Evolutionary conservation across 2,797 vertebrate genomes (phyloP), one percentile per base, ranked within the genome.

Genomic region (Pachyuromys duprasi): DNA sequence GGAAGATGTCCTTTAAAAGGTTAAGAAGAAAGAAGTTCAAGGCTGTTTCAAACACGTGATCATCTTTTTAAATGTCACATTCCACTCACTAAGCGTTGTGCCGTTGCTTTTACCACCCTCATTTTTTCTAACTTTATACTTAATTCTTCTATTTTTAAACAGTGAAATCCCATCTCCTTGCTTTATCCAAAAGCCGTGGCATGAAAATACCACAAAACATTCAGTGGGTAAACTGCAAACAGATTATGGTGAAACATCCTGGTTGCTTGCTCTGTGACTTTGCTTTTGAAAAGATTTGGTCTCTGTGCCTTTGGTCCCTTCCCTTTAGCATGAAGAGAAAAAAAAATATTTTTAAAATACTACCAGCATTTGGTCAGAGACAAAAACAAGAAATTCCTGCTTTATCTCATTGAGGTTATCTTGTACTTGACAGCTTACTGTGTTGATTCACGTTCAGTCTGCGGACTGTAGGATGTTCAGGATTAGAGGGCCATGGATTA

Each of bases 11-110:
- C 82, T 97, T 96, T 96, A 86, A 94, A 96, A 96, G 96, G 93
- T 83, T 95, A 95, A 93, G 79, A 84, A 95, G 83, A 92, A 92
- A 96, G 89, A 96, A 80, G 74, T 97, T 96, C 94, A 95, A 95
- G 92, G 72, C 91, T 95, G 69, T 97, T 97, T 96, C 91, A 97
- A 96, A 95, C 67, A 63, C 94, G 90, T 69, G 87, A 82, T 95
- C 93, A 60, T 97, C 83, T 94, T 95, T 96, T 97, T 63, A 98
- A 98, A 98, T 97, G 97, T 97, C 97, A 97, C 63, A 96, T 96
- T 97, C 96, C 97, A 97, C 95, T 83, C 91, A 45, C 97, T 95
- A 63, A 96, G 89, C 78, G 95, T 81, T 89, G 92, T 81, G 81
- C 86, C 96, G 96, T 97, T 97, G 93, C 96, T 98, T 95, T 98